Percentiles rank a stretch among this genome's conserved stretches.
These are phyloP conservation scores for Spilosoma lubricipeda DNA, from an alignment of 2,888 invertebrate species.

Conservation along the genomic window DNA sequence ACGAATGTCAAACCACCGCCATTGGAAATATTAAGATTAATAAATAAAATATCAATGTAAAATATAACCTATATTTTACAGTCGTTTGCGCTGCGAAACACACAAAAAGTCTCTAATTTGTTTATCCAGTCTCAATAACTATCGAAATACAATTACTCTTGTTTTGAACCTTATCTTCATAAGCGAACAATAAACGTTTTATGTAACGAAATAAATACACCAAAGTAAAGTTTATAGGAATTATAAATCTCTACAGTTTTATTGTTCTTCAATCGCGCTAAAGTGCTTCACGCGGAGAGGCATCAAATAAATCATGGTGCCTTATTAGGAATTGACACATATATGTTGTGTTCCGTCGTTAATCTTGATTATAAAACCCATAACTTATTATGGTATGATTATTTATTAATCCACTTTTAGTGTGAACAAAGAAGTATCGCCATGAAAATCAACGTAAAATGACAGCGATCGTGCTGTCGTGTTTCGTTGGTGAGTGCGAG, in stretches of 20 bases:
- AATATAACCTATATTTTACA: too few relatives aligned
- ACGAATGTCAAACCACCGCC: too few relatives aligned
- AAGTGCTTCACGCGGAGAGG: background rate
- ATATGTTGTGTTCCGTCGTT: conserved; percentile 18
- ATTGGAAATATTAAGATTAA: too few relatives aligned
- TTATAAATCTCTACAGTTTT: conserved; percentile 15
- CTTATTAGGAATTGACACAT: conserved; percentile 18
- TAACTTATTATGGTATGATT: background rate
- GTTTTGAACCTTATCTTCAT: background rate
- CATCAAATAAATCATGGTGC: conserved; percentile 12
- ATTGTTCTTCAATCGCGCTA: conserved; percentile 3
- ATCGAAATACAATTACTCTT: background rate
- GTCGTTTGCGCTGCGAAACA: too few relatives aligned
- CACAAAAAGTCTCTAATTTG: background rate
- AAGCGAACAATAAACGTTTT: background rate
- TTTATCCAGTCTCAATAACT: background rate
- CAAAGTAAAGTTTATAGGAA: conserved; percentile 17
- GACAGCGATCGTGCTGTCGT: too few relatives aligned
- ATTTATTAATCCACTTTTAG: background rate
- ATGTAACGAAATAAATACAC: conserved; percentile 7
- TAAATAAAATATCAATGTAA: too few relatives aligned
- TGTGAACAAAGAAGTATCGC: background rate
- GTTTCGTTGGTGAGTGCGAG: too few relatives aligned
- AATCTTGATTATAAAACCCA: conserved; percentile 1
- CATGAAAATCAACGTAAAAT: too few relatives aligned